phyloP scores from a whole-genome alignment of 2,113 vertebrate species.

The Gallinago undulata region DNA sequence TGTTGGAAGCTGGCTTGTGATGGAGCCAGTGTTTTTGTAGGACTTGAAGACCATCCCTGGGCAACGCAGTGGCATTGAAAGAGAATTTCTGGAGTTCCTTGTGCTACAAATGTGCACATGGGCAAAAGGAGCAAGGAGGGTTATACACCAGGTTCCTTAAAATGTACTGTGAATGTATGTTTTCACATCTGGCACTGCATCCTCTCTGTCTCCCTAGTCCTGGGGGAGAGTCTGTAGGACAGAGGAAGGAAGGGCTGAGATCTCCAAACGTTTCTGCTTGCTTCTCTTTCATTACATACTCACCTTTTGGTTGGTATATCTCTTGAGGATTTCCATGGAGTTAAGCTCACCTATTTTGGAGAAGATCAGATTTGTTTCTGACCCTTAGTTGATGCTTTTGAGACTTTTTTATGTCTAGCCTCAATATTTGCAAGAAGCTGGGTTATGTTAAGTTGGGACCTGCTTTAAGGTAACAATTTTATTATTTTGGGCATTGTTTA shows the following conservation, averaged over 20 bases:
- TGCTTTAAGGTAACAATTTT: not conserved
- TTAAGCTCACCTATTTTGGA: not conserved
- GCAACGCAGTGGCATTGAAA: not conserved
- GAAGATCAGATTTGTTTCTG: not conserved
- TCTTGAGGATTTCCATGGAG: not conserved
- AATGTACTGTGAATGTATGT: not conserved
- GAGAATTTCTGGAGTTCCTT: not conserved
- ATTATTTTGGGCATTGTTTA: not conserved
- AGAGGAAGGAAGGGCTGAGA: not conserved
- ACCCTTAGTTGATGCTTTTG: not conserved
- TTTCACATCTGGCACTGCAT: not conserved
- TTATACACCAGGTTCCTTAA: not conserved
- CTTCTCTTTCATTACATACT: not conserved
- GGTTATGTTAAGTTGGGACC: not conserved
- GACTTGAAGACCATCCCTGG: not conserved
- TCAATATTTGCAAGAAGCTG: not conserved
- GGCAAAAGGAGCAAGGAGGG: not conserved
- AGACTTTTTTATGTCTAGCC: not conserved
- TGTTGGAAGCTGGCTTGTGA: not conserved
- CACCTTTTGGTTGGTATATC: not conserved
- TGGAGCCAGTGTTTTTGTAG: not conserved
- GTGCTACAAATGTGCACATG: not conserved
- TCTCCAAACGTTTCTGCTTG: not conserved
- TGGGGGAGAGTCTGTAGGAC: not conserved
- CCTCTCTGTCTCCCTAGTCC: no score